Conservation (phyloP, 2,797 vertebrate species). For the Babyrousa celebensis region DNA sequence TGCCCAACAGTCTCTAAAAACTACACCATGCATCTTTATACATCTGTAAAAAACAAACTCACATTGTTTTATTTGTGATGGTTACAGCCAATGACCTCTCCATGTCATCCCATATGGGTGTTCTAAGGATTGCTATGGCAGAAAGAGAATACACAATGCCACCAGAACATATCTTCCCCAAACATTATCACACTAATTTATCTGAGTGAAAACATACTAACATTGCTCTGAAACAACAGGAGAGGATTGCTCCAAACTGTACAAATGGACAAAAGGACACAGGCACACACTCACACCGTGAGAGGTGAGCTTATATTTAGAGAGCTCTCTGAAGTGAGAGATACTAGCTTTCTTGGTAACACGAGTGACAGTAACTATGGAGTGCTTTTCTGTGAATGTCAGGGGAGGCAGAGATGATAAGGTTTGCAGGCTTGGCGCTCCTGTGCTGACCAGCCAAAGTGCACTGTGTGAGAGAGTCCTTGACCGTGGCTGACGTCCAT, state of each 20-base stretch:
- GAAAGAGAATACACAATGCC: not conserved
- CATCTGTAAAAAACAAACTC: not conserved
- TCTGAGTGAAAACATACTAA: conserved; percentile 31
- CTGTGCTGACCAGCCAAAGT: not conserved
- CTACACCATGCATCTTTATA: not conserved
- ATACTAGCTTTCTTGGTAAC: not conserved
- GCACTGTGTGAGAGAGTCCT: not conserved
- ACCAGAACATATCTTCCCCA: not conserved
- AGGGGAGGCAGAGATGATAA: not conserved
- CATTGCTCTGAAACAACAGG: not conserved
- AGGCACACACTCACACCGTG: accelerated
- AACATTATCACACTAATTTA: conserved; percentile 1
- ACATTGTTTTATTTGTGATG: not conserved
- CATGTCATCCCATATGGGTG: not conserved
- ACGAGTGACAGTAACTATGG: not conserved
- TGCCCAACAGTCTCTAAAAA: not conserved
- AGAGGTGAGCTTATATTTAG: not conserved
- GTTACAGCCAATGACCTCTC: not conserved
- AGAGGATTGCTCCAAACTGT: not conserved
- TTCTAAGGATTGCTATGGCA: conserved; percentile 18
- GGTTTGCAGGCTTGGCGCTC: not conserved
- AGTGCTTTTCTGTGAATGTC: conserved; percentile 14
- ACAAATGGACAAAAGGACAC: not conserved
- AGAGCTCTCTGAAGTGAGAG: not conserved
- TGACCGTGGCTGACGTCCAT: conserved; percentile 24